These are phyloP conservation scores for Varecia variegata DNA, from an alignment of 2,797 vertebrate genomes.

Conservation along the genomic window DNA sequence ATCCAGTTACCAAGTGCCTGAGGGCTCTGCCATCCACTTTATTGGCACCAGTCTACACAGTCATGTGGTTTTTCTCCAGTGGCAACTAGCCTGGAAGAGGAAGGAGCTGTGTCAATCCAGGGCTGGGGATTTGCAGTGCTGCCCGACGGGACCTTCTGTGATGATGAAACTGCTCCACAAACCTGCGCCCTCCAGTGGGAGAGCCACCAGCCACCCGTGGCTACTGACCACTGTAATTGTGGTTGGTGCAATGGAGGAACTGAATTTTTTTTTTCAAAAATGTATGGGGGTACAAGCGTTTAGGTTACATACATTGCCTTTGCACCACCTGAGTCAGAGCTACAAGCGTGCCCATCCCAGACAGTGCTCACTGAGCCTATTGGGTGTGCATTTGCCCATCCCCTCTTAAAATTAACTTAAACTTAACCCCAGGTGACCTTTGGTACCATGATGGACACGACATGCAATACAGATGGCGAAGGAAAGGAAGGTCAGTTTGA, in stretches of 20 bases:
- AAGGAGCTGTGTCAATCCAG: accelerated
- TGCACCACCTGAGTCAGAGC: no score
- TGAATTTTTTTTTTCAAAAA: neutral
- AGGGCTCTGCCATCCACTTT: accelerated
- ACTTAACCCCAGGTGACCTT: neutral
- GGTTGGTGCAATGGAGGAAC: accelerated
- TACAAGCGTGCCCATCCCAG: no score
- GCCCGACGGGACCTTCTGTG: accelerated
- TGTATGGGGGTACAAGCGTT: no score
- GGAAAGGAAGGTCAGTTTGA: neutral
- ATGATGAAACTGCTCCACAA: no score
- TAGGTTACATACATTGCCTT: no score
- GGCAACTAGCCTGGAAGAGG: accelerated
- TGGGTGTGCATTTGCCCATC: no score
- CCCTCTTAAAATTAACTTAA: neutral
- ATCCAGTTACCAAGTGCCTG: accelerated
- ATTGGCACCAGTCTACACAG: neutral
- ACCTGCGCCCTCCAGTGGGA: accelerated
- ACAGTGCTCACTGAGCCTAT: accelerated
- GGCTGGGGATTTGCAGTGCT: no score
- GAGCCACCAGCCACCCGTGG: accelerated
- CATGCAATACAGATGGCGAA: accelerated
- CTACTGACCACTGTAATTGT: neutral
- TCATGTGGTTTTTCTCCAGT: neutral
- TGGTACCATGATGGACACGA: accelerated